Percentiles rank a stretch among this genome's conserved stretches.
These are phyloP conservation scores for Halictus quadricinctus DNA, from an alignment of 2,888 invertebrate species.

Conservation along the genomic window DNA sequence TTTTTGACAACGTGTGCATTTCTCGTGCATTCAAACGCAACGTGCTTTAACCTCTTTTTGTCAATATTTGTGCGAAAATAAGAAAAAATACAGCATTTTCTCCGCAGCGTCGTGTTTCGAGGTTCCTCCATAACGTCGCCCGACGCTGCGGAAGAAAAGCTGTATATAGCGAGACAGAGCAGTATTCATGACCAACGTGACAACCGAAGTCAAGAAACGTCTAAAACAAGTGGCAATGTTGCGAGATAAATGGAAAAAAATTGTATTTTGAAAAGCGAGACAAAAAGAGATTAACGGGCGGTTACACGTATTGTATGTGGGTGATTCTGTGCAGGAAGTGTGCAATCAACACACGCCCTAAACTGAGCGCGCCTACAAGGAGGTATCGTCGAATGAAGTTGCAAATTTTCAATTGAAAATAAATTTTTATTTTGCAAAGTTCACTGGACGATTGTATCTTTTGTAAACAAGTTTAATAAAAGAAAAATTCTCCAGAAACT, in stretches of 20 bases:
- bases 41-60: conserved; percentile 54
- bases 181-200: conserved; percentile 7
- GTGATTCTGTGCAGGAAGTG: conserved; percentile 11
- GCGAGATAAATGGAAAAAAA: not conserved
- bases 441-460: conserved; percentile 11
- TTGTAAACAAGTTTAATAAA: conserved; percentile 15
- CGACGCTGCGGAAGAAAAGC: not conserved
- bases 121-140: not conserved
- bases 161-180: not conserved
- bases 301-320: conserved; percentile 26
- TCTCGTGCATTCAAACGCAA: conserved; percentile 42
- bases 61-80: conserved; percentile 12
- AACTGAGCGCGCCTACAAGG: not conserved
- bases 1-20: conserved; percentile 48
- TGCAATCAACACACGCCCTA: not conserved
- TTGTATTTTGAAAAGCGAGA: conserved; percentile 10
- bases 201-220: not conserved
- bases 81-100: not conserved
- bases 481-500: not conserved
- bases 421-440: conserved; percentile 5
- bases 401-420: conserved; percentile 13
- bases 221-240: not conserved
- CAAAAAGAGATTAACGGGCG: conserved; percentile 53
- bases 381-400: conserved; percentile 1
- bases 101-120: not conserved